Evolutionary conservation across 2,797 vertebrate genomes (phyloP), one percentile per base, ranked within the genome.

Genomic region (Pseudochromis fuscus): DNA sequence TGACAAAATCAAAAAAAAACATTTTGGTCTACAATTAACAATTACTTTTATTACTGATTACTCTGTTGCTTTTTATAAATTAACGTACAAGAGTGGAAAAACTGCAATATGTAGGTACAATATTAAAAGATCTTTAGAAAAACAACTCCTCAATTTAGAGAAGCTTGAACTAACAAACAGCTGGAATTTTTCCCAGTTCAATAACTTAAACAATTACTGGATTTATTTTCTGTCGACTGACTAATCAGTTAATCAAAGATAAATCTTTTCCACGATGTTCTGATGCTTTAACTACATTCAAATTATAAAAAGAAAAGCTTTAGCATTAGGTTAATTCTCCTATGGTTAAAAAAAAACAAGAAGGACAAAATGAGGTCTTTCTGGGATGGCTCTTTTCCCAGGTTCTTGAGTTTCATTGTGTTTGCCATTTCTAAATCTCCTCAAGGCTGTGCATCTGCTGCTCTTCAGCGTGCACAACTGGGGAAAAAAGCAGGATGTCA

Each of bases 361-460:
- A 74, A 44, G 31, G 44, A 67, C 45, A 75, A 53, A 67, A 33
- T n/a, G 0, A 77, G 67, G 7, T 72, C 72, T 68, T 40, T 79
- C 67, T 64, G 28, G 45, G 65, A 75, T 67, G n/a, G 5, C 38
- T 76, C 70, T 68, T 67, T 65, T 66, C 53, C 75, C 66, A 79
- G 75, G 62, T 78, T 87, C 80, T 92, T 93, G 92, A 92, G 82
- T 86, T 91, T 92, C 83, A 92, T 92, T 79, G 72, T 89, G 88
- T 92, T 93, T 93, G 91, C 91, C 90, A 92, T 91, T 85, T 88
- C 71, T 62, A 79, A 87, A 88, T 87, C 88, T 88, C 88, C 92
- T 84, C 76, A 85, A 87, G 90, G 89, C 88, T 75, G 61, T 23
- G 87, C 91, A 93, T 93, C 91, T 93, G 93, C 88, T 88, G 82